Percentiles rank a stretch among this genome's conserved stretches.
Conservation (phyloP, 2,797 vertebrate species). For the Chrosomus eos region DNA sequence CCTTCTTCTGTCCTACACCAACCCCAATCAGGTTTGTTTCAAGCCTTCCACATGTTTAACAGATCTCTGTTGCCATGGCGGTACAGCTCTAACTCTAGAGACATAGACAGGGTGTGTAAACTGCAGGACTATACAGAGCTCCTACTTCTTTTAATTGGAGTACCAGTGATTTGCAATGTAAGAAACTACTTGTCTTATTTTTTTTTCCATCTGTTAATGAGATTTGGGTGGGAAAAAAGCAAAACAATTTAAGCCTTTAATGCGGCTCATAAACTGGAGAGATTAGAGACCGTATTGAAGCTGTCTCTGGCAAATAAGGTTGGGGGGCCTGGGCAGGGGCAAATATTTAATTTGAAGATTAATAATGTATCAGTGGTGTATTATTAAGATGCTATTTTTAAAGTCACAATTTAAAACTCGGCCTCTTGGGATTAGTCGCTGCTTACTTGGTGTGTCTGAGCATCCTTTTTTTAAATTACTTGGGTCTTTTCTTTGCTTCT, state of each 20-base stretch:
- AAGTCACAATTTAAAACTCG: constrained; percentile 72
- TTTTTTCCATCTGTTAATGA: constrained; percentile 57
- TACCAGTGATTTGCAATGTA: constrained; percentile 37
- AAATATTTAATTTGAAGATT: constrained; percentile 80
- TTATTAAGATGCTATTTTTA: constrained; percentile 80
- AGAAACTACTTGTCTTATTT: constrained; percentile 47
- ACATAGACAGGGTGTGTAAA: neutral
- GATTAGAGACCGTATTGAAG: constrained; percentile 70
- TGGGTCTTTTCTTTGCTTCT: neutral
- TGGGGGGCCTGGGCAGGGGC: constrained; percentile 69
- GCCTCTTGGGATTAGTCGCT: constrained; percentile 66
- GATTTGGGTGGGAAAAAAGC: constrained; percentile 42
- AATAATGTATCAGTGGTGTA: constrained; percentile 78
- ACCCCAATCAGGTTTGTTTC: constrained; percentile 88
- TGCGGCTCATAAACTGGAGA: constrained; percentile 61
- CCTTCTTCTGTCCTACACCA: constrained; percentile 87
- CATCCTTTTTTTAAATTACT: neutral
- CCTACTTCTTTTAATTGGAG: constrained; percentile 37
- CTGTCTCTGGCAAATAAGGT: constrained; percentile 71
- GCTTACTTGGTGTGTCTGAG: constrained; percentile 20
- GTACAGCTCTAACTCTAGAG: neutral
- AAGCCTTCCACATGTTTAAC: constrained; percentile 13
- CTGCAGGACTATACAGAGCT: constrained; percentile 4
- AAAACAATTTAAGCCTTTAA: constrained; percentile 58
- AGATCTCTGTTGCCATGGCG: constrained; percentile 28